phyloP scores from a whole-genome alignment of 2,113 vertebrate genomes.

The Phrynocephalus versicolor region DNA sequence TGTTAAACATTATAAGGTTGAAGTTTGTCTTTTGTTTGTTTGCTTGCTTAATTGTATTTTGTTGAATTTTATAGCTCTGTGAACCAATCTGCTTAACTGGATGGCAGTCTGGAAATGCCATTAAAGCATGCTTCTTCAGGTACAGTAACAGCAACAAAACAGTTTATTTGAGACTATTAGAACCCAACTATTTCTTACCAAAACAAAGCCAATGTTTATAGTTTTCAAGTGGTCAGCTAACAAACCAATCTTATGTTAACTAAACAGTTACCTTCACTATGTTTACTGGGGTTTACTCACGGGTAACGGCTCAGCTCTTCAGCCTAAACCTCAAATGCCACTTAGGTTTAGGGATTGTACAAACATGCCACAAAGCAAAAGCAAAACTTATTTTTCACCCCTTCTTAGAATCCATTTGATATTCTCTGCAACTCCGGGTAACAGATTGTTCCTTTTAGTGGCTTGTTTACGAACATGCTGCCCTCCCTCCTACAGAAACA shows the following conservation, averaged over 20 bases:
- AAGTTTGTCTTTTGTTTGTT: too few relatives aligned
- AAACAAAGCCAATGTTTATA: background rate
- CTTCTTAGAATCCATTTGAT: slow-evolving; percentile 43
- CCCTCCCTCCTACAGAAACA: slow-evolving; percentile 54
- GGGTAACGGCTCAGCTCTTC: background rate
- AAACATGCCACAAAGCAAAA: slow-evolving; percentile 19
- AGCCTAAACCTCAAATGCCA: background rate
- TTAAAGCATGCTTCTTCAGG: background rate
- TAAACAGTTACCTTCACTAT: background rate
- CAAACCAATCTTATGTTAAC: background rate
- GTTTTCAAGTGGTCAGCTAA: slow-evolving; percentile 7
- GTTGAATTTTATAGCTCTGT: background rate
- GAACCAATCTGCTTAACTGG: too few relatives aligned
- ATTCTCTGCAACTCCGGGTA: slow-evolving; percentile 49
- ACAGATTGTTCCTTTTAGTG: slow-evolving; percentile 57
- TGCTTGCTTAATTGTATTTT: background rate
- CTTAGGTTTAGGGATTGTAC: slow-evolving; percentile 32
- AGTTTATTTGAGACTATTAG: background rate
- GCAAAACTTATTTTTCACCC: background rate
- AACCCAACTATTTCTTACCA: background rate
- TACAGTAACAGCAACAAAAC: background rate
- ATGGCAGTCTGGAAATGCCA: background rate
- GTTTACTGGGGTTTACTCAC: background rate
- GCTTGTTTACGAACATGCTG: slow-evolving; percentile 50
- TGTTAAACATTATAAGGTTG: too few relatives aligned